Percentiles rank a stretch among this genome's conserved stretches.
Conservation (phyloP, 1,140 invertebrate genomes). For the Chironomus striatipennis region DNA sequence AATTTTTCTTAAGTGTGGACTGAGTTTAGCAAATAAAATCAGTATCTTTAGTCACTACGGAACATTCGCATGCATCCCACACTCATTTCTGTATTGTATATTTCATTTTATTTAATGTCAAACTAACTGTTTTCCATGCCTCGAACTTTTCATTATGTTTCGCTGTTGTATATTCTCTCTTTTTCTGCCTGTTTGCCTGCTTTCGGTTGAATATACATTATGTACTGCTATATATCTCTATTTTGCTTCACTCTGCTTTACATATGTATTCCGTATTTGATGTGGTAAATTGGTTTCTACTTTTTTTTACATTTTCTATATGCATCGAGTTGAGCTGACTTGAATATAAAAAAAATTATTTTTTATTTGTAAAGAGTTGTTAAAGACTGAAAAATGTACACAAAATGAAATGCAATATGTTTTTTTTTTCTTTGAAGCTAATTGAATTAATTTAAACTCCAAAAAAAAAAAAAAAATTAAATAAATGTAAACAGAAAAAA, state of each 20-base stretch:
- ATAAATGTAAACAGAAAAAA: too few species aligned
- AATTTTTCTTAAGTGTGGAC: too few species aligned
- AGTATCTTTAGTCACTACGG: too few species aligned
- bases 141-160: conserved; percentile 13
- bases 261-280: background rate
- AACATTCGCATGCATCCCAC: background rate
- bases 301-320: background rate
- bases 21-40: too few species aligned
- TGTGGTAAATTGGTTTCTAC: background rate
- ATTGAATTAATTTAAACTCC: too few species aligned
- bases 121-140: conserved; percentile 6
- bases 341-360: too few species aligned
- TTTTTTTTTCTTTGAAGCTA: too few species aligned
- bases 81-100: conserved; percentile 6
- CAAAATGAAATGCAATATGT: too few species aligned
- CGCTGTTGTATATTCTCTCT: background rate
- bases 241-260: background rate
- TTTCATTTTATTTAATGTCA: conserved; percentile 14
- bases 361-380: too few species aligned
- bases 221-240: background rate
- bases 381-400: too few species aligned
- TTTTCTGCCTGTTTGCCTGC: background rate
- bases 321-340: too few species aligned
- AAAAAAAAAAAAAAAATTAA: too few species aligned
- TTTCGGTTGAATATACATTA: background rate